Base-by-base conservation (phyloP, 2,113 vertebrate species). In the Labeo catla region DNA sequence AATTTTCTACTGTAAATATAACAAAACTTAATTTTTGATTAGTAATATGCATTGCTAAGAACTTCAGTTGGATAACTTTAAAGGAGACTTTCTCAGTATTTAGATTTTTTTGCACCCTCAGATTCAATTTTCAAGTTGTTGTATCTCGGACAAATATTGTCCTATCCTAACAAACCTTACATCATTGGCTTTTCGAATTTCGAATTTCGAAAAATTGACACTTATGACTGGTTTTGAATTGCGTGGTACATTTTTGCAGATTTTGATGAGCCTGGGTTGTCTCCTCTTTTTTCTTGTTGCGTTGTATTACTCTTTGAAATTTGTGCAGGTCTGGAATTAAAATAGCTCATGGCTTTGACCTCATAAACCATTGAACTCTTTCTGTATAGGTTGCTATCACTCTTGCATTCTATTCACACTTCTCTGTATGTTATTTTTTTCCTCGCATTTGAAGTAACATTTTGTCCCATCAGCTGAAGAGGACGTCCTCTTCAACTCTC, bases 381-480 rank as follows among this genome's bases (percentile, higher is more conserved):
- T 43, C 36, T 70, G 34, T 39, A 39, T 39, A 70, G 13, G 66
- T 19, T 70, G 66, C 16, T 39, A 8, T 70, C 34, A 28, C 63
- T 63, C n/a, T 23, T 65, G 39, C 7, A 21, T 43, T 72, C 9
- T 74, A 11, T 52, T 82, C 80, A 78, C 81, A 13, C 10, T n/a
- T 65, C 34, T 50, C 45, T 76, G 23, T 50, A 13, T 76, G 15
- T 76, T 9, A n/a, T 61, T 0, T 61, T 21, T 59, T 59, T 59
- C 57, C 57, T 57, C 23, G 3, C 16, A 54, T 57, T 76, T 86
- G 12, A 45, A 47, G 77, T 47, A 84, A 76, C 34, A 77, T 86
- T 86, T 45, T 52, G 36, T 89, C 52, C 43, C 19, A n/a, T 50
- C 77, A 15, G 76, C 52, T 84, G 73, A 52, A 8, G 61, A 3